Evolutionary conservation across 2,888 invertebrate genomes (phyloP).

Genomic region (Arge pagana): DNA sequence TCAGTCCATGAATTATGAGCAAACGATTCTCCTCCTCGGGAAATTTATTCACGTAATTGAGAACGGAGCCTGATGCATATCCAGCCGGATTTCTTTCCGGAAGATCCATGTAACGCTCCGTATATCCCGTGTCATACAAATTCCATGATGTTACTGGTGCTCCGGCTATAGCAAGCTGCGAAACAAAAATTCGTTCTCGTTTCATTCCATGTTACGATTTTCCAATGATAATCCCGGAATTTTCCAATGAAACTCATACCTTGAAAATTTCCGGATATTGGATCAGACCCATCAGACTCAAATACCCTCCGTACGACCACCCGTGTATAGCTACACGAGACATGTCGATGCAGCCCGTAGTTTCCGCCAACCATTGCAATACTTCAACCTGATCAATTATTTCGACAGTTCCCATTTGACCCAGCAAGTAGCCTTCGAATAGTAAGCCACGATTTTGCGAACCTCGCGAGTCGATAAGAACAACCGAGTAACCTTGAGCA

Average conservation of each 20-base stretch:
- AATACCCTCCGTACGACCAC: slow-evolving; percentile 99
- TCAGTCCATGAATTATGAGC: slow-evolving; percentile 94
- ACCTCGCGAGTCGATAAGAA: slow-evolving; percentile 94
- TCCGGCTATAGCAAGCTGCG: slow-evolving; percentile 83
- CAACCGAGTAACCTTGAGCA: slow-evolving; percentile 93
- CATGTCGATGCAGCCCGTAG: slow-evolving; percentile 88
- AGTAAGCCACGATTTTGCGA: slow-evolving; percentile 90
- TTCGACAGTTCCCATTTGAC: slow-evolving; percentile 93
- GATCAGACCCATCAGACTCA: slow-evolving; percentile 91
- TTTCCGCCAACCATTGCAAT: slow-evolving; percentile 81
- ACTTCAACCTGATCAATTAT: slow-evolving; percentile 95
- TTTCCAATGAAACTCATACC: slow-evolving; percentile 57
- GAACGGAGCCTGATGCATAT: slow-evolving; percentile 83
- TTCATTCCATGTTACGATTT: not conserved
- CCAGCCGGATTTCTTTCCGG: slow-evolving; percentile 78
- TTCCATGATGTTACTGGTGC: slow-evolving; percentile 98
- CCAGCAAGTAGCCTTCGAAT: slow-evolving; percentile 89
- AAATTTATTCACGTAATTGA: slow-evolving; percentile 83
- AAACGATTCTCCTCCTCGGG: slow-evolving; percentile 92
- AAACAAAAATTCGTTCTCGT: slow-evolving; percentile 1
- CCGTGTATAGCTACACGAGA: slow-evolving; percentile 93
- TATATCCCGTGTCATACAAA: slow-evolving; percentile 98
- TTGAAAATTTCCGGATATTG: slow-evolving; percentile 93
- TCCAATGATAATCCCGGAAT: not conserved
- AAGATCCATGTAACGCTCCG: slow-evolving; percentile 95